These are phyloP conservation scores for Butorides virescens DNA, from an alignment of 2,113 vertebrate species.

Conservation along the genomic window DNA sequence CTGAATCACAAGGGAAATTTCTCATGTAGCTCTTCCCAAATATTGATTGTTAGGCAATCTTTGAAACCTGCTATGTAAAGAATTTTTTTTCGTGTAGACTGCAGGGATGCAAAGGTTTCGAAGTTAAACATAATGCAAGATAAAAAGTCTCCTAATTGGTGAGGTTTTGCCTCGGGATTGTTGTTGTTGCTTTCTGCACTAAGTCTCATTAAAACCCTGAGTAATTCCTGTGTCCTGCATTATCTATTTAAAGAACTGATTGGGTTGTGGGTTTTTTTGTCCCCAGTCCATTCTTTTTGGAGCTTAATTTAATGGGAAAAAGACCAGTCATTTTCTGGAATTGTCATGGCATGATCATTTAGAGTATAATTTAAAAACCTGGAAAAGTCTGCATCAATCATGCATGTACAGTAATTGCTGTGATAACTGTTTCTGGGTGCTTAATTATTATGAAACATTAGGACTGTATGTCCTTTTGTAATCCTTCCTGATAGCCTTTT, in stretches of 20 bases:
- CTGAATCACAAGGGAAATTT: constrained; percentile 65
- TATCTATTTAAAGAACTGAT: constrained; percentile 14
- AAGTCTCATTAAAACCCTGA: constrained; percentile 13
- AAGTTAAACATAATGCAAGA: constrained; percentile 44
- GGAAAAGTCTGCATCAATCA: not conserved
- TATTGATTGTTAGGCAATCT: constrained; percentile 64
- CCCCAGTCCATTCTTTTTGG: not conserved
- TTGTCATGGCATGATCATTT: not conserved
- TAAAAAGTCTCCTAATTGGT: constrained; percentile 51
- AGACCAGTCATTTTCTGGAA: not conserved
- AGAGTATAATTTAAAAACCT: constrained; percentile 4
- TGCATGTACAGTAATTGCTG: not conserved
- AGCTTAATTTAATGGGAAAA: not conserved
- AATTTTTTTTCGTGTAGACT: constrained; percentile 51
- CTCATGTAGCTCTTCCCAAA: constrained; percentile 58
- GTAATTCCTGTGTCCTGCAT: not conserved
- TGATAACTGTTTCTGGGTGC: constrained; percentile 8
- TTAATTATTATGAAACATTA: constrained; percentile 12
- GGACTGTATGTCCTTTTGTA: not conserved
- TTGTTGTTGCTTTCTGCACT: constrained; percentile 37
- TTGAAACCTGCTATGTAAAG: constrained; percentile 61
- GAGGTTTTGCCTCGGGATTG: constrained; percentile 1
- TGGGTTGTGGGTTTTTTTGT: not conserved
- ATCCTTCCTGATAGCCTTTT: not conserved
- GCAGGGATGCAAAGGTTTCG: constrained; percentile 21